A percentile compares a stretch with the other conserved stretches of the same genome.
Conservation (phyloP, 23 tunicate genomes). For the Trididemnum clinides region DNA sequence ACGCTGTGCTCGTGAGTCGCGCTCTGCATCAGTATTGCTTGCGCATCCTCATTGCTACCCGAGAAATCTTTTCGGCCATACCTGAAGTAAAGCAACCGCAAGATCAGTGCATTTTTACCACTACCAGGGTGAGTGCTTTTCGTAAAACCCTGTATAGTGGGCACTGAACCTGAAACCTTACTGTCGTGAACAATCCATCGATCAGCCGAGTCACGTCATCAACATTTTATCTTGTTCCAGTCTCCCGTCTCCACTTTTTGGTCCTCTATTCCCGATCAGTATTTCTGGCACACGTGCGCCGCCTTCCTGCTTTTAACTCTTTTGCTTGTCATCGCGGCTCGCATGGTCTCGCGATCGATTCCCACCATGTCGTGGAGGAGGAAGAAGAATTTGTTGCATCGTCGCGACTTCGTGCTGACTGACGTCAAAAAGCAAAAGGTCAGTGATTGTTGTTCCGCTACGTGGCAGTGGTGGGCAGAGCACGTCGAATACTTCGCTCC, state of each 20-base stretch:
- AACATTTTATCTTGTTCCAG: background rate
- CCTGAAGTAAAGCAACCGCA: too few species aligned
- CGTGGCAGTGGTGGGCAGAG: too few species aligned
- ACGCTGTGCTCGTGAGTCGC: too few species aligned
- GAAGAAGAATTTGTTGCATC: conserved; percentile 58
- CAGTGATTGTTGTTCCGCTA: too few species aligned
- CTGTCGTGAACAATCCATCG: background rate
- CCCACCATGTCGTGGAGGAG: conserved; percentile 65
- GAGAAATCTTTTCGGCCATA: too few species aligned
- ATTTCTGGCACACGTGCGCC: conserved; percentile 47
- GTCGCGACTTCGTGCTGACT: conserved; percentile 61
- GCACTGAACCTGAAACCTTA: too few species aligned
- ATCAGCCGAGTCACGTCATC: background rate
- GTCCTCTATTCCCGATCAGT: conserved; percentile 50
- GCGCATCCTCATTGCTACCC: too few species aligned
- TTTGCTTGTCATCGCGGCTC: conserved; percentile 61
- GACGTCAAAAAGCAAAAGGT: conserved; percentile 80
- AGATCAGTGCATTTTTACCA: too few species aligned
- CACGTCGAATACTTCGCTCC: too few species aligned
- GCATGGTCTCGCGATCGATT: conserved; percentile 36
- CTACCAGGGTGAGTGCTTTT: too few species aligned
- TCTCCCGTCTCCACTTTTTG: conserved; percentile 69
- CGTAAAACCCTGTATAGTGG: too few species aligned
- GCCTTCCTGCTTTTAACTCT: conserved; percentile 48
- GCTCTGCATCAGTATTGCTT: too few species aligned